Base-by-base conservation (phyloP, 2,888 invertebrate species). In the Metallyticus violacea region DNA sequence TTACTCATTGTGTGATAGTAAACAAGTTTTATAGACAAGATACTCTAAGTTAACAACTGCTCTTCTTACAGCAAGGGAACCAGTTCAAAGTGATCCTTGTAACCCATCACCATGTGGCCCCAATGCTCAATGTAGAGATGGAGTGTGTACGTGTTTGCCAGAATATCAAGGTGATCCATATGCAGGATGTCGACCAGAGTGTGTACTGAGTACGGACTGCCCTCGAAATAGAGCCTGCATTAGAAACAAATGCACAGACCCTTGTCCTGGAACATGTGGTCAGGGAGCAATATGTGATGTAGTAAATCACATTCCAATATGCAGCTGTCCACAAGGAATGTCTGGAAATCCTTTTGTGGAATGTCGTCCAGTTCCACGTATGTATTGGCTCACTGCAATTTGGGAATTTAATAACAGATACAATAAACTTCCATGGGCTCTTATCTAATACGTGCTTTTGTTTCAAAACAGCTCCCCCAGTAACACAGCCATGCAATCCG, bases 31-130 rank as follows among this genome's bases (percentile, higher is more conserved):
- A 22, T 6, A 77, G 25, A 77, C 77, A 77, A 77, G n/a, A 77
- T 25, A 22, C 77, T 62, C 76, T 9, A 62, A 62, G 7, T 62
- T 15, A 62, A n/a, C 26, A 78, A 26, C 5, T 78, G 78, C 27
- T 79, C 89, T 77, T 95, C 6, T 85, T 86, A 77, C 88, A 82
- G 85, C 88, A 9, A 29, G 28, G 85, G 89, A 92, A 87, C 93
- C 93, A 30, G 88, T 90, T 85, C 90, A 91, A 85, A 91, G 91
- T 83, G 93, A 96, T 90, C 95, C 95, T 81, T 97, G 97, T 91
- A 93, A 94, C 89, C 96, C 97, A 78, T 95, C 95, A 83, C 96
- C 96, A 2, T 97, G 97, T 90, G 97, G 97, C 29, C 92, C 95
- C 5, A 96, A 96, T 90, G 91, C 93, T 15, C 90, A 92, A 87